phyloP scores from a whole-genome alignment of 1,140 invertebrate genomes.

The Bombus confusus region DNA sequence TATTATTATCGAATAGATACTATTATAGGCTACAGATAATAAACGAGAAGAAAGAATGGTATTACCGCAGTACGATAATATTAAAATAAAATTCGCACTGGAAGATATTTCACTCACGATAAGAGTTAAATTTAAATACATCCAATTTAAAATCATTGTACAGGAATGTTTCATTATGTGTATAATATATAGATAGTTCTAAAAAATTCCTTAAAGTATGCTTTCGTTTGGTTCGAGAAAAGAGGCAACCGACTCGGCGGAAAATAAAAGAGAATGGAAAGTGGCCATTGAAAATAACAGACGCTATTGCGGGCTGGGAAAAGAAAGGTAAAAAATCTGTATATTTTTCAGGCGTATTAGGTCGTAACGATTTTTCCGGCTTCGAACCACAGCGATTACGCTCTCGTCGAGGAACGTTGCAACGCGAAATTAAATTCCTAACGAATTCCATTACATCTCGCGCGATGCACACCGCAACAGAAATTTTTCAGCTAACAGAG shows the following conservation, averaged over 20 bases:
- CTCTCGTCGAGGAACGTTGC: slow-evolving; percentile 33
- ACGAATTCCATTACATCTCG: slow-evolving; percentile 62
- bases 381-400: slow-evolving; percentile 34
- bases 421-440: slow-evolving; percentile 63
- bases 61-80: neutral
- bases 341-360: slow-evolving; percentile 47
- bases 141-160: neutral
- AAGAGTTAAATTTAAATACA: neutral
- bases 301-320: neutral
- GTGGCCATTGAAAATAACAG: neutral
- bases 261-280: slow-evolving; percentile 1
- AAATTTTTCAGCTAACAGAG: slow-evolving; percentile 40
- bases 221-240: neutral
- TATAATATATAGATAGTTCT: neutral
- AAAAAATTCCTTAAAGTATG: neutral
- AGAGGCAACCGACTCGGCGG: neutral
- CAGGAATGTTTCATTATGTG: neutral
- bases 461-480: slow-evolving; percentile 25
- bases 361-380: slow-evolving; percentile 43
- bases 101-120: neutral
- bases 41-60: no score
- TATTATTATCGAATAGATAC: neutral
- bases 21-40: neutral
- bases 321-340: neutral
- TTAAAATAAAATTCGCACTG: neutral